Percentiles rank a stretch among this genome's conserved stretches.
Conservation (phyloP, 2,113 vertebrate genomes). For the Rafetus swinhoei region DNA sequence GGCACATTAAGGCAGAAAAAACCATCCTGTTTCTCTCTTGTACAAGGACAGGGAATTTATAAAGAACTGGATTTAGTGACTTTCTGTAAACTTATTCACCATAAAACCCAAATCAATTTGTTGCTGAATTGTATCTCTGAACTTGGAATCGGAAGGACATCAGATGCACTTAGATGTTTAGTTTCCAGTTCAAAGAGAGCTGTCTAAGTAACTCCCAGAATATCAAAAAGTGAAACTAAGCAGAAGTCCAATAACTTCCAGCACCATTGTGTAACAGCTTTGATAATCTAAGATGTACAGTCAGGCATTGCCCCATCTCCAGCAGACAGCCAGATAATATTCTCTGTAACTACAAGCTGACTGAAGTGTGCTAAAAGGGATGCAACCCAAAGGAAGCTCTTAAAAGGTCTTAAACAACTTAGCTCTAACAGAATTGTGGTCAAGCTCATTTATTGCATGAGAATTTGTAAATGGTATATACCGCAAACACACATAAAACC, state of each 20-base stretch:
- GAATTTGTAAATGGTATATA: background rate
- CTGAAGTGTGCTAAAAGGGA: conserved; percentile 60
- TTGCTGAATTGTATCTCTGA: conserved; percentile 11
- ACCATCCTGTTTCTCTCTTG: conserved; percentile 1
- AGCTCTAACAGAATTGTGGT: conserved; percentile 66
- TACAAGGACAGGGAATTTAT: background rate
- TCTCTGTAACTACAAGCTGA: conserved; percentile 55
- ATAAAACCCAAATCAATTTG: conserved; percentile 47
- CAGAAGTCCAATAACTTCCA: conserved; percentile 43
- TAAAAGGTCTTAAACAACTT: conserved; percentile 56
- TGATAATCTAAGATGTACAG: conserved; percentile 43
- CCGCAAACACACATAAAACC: background rate
- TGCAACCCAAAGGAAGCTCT: conserved; percentile 61
- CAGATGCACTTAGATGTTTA: conserved; percentile 29
- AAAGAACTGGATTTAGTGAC: conserved; percentile 56
- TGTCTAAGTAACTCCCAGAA: conserved; percentile 47
- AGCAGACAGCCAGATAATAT: conserved; percentile 16
- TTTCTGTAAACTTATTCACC: background rate
- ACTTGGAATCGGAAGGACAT: conserved; percentile 37
- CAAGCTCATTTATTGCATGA: background rate
- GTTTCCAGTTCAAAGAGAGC: conserved; percentile 55
- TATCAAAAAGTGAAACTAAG: conserved; percentile 59
- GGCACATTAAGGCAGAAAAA: conserved; percentile 13
- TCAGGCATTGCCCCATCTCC: conserved; percentile 45
- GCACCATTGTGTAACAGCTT: conserved; percentile 55